Conservation (phyloP, 2,797 vertebrate genomes). For the Heliangelus exortis region DNA sequence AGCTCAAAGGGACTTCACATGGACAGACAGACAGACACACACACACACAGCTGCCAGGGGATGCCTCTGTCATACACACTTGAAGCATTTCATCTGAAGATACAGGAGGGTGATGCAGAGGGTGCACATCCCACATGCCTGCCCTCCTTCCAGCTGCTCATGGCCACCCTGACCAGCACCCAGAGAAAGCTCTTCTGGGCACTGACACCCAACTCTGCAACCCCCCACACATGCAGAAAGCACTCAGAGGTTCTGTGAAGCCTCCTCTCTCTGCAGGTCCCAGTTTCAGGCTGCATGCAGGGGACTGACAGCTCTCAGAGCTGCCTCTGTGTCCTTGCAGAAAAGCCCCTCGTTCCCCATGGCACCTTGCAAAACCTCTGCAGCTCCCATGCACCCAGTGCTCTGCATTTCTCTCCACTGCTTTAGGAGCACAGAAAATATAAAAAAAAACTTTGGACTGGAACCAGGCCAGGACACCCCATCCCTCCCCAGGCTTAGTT, state of each 20-base stretch:
- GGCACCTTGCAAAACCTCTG: not conserved
- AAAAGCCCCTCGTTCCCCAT: rapidly evolving
- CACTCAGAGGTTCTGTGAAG: rapidly evolving
- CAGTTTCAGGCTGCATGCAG: not conserved
- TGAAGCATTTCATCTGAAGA: not conserved
- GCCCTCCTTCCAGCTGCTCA: not conserved
- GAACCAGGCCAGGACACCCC: not conserved
- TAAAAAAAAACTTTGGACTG: not conserved
- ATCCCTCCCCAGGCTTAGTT: not conserved
- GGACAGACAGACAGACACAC: no score
- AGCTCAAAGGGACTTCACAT: not conserved
- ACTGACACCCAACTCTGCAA: not conserved
- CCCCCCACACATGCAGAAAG: rapidly evolving
- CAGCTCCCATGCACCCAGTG: rapidly evolving
- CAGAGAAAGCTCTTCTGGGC: not conserved
- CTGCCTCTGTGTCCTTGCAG: not conserved
- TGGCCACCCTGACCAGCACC: not conserved
- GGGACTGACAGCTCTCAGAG: not conserved
- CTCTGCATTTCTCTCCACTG: not conserved
- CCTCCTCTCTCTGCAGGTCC: not conserved
- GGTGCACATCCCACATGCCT: not conserved
- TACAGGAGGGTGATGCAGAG: not conserved
- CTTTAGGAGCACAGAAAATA: not conserved
- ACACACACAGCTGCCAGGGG: not conserved
- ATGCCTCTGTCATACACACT: rapidly evolving